Evolutionary conservation across 1,140 invertebrate genomes (phyloP), one percentile per base, ranked within the genome.

Genomic region (Coelopa frigida): DNA sequence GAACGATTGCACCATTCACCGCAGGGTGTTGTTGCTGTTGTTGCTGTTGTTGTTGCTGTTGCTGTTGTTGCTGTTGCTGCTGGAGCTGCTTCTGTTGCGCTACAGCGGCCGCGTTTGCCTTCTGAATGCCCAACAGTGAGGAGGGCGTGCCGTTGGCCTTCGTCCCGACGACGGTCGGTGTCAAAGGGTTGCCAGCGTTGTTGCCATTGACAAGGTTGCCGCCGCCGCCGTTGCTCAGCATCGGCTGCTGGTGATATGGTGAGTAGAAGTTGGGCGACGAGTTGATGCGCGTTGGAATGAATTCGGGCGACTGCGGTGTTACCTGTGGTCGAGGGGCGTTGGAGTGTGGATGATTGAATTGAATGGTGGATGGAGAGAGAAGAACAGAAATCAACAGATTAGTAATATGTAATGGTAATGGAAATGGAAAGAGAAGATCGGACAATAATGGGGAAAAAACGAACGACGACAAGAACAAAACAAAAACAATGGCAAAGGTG

Each of bases 291-390:
- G 61, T 55, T 61, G 71, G 70, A 63, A 73, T 70, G 63, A 73
- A 73, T 61, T 73, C 72, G 46, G 71, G 69, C 46, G 70, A 68
- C 52, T 72, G 68, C 33, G 68, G 64, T 29, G 69, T 70, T 50
- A 74, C 70, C 65, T 68, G 29, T n/a, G n/a, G n/a, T n/a, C n/a
- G n/a, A n/a, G n/a, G n/a, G n/a, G n/a, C n/a, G n/a, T n/a, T n/a
- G n/a, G n/a, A n/a, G n/a, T n/a, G n/a, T n/a, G n/a, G n/a, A n/a
- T n/a, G n/a, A n/a, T n/a, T n/a, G n/a, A n/a, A n/a, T n/a, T n/a
- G n/a, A n/a, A n/a, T n/a, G n/a, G n/a, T n/a, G n/a, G n/a, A n/a
- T n/a, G n/a, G n/a, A n/a, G n/a, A n/a, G n/a, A n/a, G n/a, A n/a
- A n/a, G n/a, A 29, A n/a, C 27, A 29, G 27, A 29, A 8, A 29